phyloP scores from a whole-genome alignment of 1,140 invertebrate genomes.

The Mercenaria mercenaria region DNA sequence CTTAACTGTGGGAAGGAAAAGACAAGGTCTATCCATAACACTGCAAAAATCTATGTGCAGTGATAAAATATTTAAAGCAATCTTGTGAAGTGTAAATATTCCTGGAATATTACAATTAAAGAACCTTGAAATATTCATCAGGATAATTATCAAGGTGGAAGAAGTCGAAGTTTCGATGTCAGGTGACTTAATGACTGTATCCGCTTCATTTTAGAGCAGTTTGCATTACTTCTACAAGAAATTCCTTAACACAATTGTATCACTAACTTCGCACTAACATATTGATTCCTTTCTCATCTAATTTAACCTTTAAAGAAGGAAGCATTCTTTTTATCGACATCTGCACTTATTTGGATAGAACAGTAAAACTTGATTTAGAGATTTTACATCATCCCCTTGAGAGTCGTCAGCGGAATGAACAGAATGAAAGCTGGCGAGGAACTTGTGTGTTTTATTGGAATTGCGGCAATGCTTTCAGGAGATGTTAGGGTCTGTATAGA shows the following conservation, averaged over 20 bases:
- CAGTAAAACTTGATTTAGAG: constrained; percentile 48
- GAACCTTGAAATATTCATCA: too few species aligned
- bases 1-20: too few species aligned
- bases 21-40: too few species aligned
- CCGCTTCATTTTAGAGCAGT: background rate
- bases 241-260: background rate
- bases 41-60: too few species aligned
- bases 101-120: too few species aligned
- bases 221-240: background rate
- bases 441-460: constrained; percentile 8
- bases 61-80: too few species aligned
- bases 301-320: background rate
- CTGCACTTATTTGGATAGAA: constrained; percentile 9
- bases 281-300: background rate
- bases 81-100: too few species aligned
- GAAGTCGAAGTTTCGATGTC: too few species aligned
- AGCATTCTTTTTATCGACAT: background rate
- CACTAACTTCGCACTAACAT: background rate
- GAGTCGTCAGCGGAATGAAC: background rate
- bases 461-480: background rate
- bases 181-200: too few species aligned
- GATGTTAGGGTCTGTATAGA: background rate
- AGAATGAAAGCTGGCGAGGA: background rate
- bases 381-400: background rate
- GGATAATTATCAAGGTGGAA: too few species aligned